phyloP scores from a whole-genome alignment of 1,140 invertebrate species.

The Rhyzopertha dominica region DNA sequence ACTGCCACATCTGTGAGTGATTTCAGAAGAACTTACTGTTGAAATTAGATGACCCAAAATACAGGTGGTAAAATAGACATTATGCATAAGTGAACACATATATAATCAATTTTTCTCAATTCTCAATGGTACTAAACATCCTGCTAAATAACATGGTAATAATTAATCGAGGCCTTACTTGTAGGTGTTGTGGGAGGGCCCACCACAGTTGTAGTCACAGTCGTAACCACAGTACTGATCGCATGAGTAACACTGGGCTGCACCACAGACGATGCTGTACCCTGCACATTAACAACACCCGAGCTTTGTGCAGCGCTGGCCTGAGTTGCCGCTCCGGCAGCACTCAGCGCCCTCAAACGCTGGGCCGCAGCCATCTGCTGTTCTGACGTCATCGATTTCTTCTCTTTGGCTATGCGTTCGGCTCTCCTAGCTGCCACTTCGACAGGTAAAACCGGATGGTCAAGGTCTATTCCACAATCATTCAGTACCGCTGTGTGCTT shows the following conservation, averaged over 20 bases:
- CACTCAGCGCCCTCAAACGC: conserved; percentile 32
- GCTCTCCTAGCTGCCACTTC: conserved; percentile 79
- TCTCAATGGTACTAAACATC: no score
- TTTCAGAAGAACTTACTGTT: no score
- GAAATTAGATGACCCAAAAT: no score
- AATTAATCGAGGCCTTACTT: conserved; percentile 39
- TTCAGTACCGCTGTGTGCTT: conserved; percentile 78
- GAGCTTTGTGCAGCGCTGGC: conserved; percentile 3
- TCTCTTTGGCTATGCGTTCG: conserved; percentile 79
- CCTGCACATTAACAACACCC: no score
- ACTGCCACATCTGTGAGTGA: no score
- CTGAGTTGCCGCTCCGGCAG: conserved; percentile 5
- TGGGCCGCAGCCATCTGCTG: conserved; percentile 43
- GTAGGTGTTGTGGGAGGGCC: conserved; percentile 36
- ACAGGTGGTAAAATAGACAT: no score
- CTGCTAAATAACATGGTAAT: no score
- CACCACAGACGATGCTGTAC: not conserved
- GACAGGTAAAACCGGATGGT: conserved; percentile 75
- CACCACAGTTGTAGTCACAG: conserved; percentile 43
- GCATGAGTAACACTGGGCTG: conserved; percentile 5
- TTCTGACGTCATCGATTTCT: conserved; percentile 47
- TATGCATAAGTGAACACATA: no score
- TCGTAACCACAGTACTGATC: conserved; percentile 35
- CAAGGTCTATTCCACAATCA: conserved; percentile 81
- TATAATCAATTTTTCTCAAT: no score